phyloP scores from a whole-genome alignment of 2,113 vertebrate genomes.

The Anolis sagrei region DNA sequence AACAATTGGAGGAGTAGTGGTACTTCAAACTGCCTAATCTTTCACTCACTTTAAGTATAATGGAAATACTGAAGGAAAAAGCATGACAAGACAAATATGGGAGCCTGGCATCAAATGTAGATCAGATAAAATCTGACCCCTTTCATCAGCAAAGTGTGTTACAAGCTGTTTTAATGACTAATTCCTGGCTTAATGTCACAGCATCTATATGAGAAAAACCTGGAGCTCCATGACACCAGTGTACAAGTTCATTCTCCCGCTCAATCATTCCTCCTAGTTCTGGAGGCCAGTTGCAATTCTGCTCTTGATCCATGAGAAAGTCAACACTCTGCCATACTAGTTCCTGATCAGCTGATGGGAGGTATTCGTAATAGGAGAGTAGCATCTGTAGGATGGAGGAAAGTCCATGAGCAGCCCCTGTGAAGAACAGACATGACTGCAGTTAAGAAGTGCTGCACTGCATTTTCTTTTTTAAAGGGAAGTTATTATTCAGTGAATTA shows the following conservation, averaged over 20 bases:
- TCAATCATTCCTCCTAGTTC: conserved; percentile 89
- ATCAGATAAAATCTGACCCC: conserved; percentile 14
- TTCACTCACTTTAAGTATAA: background rate
- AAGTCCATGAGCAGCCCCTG: conserved; percentile 89
- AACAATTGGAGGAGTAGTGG: background rate
- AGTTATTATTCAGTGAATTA: no score
- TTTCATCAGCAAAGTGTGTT: conserved; percentile 10
- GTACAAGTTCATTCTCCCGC: conserved; percentile 88
- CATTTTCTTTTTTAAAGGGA: background rate
- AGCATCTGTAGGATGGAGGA: conserved; percentile 92
- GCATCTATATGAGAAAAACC: conserved; percentile 76
- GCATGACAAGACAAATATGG: background rate
- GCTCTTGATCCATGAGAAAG: conserved; percentile 92
- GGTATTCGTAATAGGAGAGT: conserved; percentile 87
- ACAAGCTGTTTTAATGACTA: conserved; percentile 25
- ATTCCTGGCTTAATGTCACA: conserved; percentile 34
- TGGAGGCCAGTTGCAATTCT: conserved; percentile 92
- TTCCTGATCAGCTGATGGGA: conserved; percentile 84
- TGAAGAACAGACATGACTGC: conserved; percentile 10
- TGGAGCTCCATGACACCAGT: conserved; percentile 92
- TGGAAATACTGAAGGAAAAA: background rate
- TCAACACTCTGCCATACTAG: conserved; percentile 91
- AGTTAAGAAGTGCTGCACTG: background rate
- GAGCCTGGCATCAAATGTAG: conserved; percentile 1
- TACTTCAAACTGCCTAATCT: accelerated